Evolutionary conservation across 2,888 invertebrate genomes (phyloP), one percentile per base, ranked within the genome.

Genomic region (Zygothrica quintamaculata): DNA sequence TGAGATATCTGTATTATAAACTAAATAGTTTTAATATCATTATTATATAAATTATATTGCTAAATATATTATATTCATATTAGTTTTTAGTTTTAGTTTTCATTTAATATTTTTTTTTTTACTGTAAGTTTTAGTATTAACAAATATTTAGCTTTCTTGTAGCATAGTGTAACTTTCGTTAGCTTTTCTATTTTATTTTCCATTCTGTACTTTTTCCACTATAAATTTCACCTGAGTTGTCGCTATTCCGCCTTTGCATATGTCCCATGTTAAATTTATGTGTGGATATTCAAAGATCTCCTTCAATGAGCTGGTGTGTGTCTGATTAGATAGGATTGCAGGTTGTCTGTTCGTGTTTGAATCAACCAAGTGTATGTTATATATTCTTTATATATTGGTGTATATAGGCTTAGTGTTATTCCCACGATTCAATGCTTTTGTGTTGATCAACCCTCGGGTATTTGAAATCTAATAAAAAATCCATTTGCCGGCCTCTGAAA

Each of bases 171-270:
- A 57, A 34, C 11, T 39, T 22, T 46, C 46, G 18, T 36, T 25
- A 65, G 65, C 43, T 66, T 52, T 58, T 53, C 47, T 65, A 57
- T 11, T 5, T 25, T 12, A 36, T 51, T 58, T 75, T 57, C 52
- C 50, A 50, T 64, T 59, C 11, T 42, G 34, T 22, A 22, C 18
- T 70, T 51, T 72, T 58, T 42, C 15, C 18, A 57, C 70, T 58
- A 86, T 88, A 88, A 87, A 88, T 88, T 87, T 84, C 58, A 88
- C 88, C 88, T 88, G 88, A 58, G 72, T 70, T 74, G 58, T 66
- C 67, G 65, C 55, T 74, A 85, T 80, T 84, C 82, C 87, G 88
- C 87, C 88, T 87, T 65, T 85, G 88, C 88, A 87, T 88, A 87
- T 88, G 88, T 88, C 87, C 71, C 65, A 53, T 65, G 44, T 53